Percentiles rank a stretch among this genome's conserved stretches.
Conservation (phyloP, 1,140 invertebrate species). For the Heliconius nattereri region DNA sequence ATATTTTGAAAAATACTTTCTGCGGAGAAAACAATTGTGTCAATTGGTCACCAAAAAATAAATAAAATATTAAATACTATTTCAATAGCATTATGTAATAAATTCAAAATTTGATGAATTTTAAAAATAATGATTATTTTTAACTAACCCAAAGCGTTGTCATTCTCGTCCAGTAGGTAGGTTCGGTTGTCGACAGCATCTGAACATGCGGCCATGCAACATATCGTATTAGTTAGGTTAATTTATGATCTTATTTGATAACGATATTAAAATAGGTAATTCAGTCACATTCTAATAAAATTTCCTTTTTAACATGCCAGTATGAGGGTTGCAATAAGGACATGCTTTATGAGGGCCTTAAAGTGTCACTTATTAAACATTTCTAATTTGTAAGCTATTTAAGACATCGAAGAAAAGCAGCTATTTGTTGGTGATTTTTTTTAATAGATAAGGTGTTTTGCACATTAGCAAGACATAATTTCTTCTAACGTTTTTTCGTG, state of each 20-base stretch:
- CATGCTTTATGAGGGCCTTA: background rate
- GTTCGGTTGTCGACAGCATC: constrained; percentile 77
- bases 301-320: constrained; percentile 35
- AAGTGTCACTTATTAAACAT: background rate
- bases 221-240: constrained; percentile 41
- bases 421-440: too few species aligned
- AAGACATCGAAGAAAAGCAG: too few species aligned
- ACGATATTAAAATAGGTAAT: background rate
- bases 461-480: too few species aligned
- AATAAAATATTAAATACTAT: too few species aligned
- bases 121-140: constrained; percentile 17
- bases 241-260: constrained; percentile 9
- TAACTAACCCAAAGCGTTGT: constrained; percentile 74
- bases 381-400: background rate
- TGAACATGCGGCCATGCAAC: constrained; percentile 72
- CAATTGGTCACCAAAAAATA: too few species aligned
- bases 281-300: constrained; percentile 29
- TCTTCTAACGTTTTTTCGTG: too few species aligned
- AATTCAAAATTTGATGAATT: too few species aligned
- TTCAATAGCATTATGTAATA: too few species aligned
- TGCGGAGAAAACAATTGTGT: too few species aligned
- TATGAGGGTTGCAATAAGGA: background rate
- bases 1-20: too few species aligned
- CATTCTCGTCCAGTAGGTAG: constrained; percentile 78
- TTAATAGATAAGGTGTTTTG: too few species aligned